These are phyloP conservation scores for Ibycter americanus DNA, from an alignment of 2,797 vertebrate genomes.

Conservation along the genomic window DNA sequence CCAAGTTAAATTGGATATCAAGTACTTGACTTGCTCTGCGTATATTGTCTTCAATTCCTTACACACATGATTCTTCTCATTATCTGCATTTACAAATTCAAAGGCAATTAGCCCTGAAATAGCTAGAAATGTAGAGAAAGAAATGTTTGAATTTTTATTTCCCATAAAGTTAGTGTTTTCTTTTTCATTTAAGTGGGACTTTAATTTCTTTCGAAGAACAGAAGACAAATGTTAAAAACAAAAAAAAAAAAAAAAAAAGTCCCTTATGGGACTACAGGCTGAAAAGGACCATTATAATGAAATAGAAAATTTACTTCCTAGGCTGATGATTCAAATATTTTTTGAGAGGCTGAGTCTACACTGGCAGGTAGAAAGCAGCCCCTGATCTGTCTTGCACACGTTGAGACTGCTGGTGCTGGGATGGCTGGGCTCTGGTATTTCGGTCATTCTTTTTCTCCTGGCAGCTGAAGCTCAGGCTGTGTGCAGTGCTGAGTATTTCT, in stretches of 20 bases:
- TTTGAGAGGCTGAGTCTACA: not conserved
- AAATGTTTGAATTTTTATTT: constrained; percentile 36
- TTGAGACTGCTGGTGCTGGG: not conserved
- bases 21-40: constrained; percentile 29
- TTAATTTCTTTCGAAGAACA: constrained; percentile 23
- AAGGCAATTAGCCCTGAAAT: constrained; percentile 70
- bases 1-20: constrained; percentile 61
- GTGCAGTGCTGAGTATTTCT: not conserved
- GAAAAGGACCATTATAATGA: not conserved
- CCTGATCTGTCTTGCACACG: not conserved
- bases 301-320: not conserved
- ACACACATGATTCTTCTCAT: constrained; percentile 53
- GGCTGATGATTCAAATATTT: not conserved
- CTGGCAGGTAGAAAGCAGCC: not conserved
- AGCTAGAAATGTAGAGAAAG: constrained; percentile 55
- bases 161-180: constrained; percentile 30
- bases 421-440: not conserved
- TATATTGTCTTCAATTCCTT: constrained; percentile 29
- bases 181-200: constrained; percentile 27
- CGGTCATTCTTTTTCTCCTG: not conserved
- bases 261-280: not conserved
- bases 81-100: constrained; percentile 70
- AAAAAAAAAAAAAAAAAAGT: not conserved
- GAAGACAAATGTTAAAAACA: not conserved
- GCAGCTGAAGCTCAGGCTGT: not conserved